Base-by-base conservation (phyloP, 2,888 invertebrate species). In the Marasmarcha lunaedactyla region DNA sequence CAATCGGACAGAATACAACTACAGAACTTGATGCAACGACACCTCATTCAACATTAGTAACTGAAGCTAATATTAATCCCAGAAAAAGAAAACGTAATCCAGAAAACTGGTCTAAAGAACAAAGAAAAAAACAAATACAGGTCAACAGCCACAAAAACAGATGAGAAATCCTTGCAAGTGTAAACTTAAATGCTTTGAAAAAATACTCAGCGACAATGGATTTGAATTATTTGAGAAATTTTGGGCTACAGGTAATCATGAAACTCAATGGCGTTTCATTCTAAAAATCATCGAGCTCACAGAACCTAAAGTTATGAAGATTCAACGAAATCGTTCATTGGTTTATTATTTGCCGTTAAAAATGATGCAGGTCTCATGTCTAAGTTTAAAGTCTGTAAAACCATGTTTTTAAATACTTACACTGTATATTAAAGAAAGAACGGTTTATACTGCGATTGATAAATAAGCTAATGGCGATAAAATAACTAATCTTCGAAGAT, bases 331-430 rank as follows among this genome's bases (percentile, higher is more conserved):
- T 39, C 36, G 36, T 15, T 39, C 38, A 39, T 15, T 39, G 30
- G 34, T 39, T 37, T 42, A 42, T 39, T 42, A 39, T 39, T 37
- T 42, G 35, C 42, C 39, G 25, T 42, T 11, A 33, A 39, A 39
- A 30, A 39, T 14, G 42, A 42, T 37, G 39, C 14, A 13, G 4
- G 30, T n/a, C 30, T 30, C 10, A n/a, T 30, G 30, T 7, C 30
- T 30, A 30, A 30, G 4, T 12, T 25, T 6, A 12, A 26, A 7
- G 15, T 38, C 30, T 30, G 26, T 14, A 26, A 30, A 13, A 26
- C 27, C 14, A 38, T 38, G 37, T 38, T 30, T 38, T 30, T 30
- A 7, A 38, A 38, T 30, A 38, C 33, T n/a, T n/a, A n/a, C n/a
- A 14, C 30, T 38, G 30, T 13, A 30, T 38, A 38, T 38, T 38